Base-by-base conservation (phyloP, 2,888 invertebrate species). In the Elgonia sp. region DNA sequence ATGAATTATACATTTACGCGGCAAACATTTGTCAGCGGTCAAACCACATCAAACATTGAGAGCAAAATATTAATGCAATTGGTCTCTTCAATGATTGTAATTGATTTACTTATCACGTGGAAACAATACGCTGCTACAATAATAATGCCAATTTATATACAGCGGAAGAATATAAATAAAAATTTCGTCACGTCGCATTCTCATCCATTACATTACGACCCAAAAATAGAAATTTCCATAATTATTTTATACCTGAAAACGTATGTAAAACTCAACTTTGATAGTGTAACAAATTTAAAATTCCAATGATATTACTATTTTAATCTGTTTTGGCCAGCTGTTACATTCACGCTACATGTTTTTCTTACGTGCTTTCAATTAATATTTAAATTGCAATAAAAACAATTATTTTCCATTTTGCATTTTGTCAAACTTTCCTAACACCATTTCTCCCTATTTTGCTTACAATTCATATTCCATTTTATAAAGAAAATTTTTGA, bases 11-110 rank as follows among this genome's bases (percentile, higher is more conserved):
- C 76, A 76, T 84, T 76, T 50, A 40, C 69, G 50, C 18, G 29
- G 20, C 67, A 69, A 76, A 69, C 70, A 57, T 69, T 75, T 76
- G 62, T 53, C 40, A 76, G 62, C 29, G 60, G 60, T 20, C 62
- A 76, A 70, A 76, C 70, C 77, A 70, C 72, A 55, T 73, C 57
- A 84, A 84, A 79, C 67, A 65, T 63, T 37, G 77, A 63, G 12
- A 46, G 60, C 60, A 50, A 79, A 79, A 79, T 73, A 84, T 84
- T 84, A 79, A 73, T 79, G 65, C 70, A 84, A 84, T 79, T 67
- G 79, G 60, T 39, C 67, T 79, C 73, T 79, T 84, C 73, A 65
- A 73, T 79, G 50, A 73, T 57, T 60, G 40, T 72, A 84, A 79
- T 79, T 79, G 84, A 73, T 79, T 84, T 84, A 84, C 73, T 79